Evolutionary conservation across 2,113 vertebrate genomes (phyloP).

Genomic region (Oreochromis niloticus): DNA sequence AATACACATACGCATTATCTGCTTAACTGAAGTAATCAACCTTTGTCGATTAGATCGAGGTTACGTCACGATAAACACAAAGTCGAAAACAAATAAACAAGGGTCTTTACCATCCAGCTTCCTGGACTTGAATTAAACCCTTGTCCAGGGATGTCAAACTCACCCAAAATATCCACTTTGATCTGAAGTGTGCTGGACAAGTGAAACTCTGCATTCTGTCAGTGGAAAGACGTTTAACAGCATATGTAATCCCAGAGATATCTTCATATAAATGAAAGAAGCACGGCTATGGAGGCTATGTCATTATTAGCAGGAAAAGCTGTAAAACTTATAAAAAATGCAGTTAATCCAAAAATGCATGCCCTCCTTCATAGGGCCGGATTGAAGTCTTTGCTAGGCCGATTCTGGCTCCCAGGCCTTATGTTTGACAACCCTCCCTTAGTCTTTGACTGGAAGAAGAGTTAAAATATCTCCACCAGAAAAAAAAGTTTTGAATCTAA

Average conservation of each 20-base stretch:
- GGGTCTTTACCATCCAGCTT: background rate
- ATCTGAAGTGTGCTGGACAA: background rate
- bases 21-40: conserved; percentile 21
- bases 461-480: background rate
- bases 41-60: background rate
- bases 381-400: background rate
- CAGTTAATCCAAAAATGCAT: background rate
- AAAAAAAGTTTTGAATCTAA: background rate
- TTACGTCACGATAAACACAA: background rate
- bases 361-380: background rate
- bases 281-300: background rate
- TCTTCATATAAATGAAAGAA: background rate
- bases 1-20: conserved; percentile 2
- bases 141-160: background rate
- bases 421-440: background rate
- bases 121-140: background rate
- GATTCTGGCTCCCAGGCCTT: background rate
- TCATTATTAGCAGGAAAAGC: background rate
- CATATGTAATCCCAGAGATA: no score
- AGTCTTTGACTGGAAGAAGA: background rate
- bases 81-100: background rate
- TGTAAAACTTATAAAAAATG: background rate
- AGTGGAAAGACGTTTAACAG: background rate
- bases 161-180: background rate
- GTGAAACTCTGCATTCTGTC: background rate